Percentiles rank a stretch among this genome's conserved stretches.
These are phyloP conservation scores for Sebastes nivosus DNA, from an alignment of 2,797 vertebrate species.

Conservation along the genomic window DNA sequence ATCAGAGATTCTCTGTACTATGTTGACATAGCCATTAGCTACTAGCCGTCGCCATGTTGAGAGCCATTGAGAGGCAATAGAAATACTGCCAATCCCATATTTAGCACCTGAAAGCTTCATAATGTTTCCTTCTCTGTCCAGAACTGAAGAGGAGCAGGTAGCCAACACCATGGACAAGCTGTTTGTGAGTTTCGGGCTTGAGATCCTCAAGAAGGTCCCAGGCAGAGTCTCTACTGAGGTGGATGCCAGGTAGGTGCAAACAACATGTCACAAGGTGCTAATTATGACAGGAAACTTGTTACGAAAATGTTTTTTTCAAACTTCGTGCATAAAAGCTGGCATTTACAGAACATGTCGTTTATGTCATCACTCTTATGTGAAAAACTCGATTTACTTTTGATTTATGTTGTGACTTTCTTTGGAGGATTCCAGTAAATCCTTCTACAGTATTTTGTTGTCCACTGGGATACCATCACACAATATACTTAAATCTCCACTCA, in stretches of 20 bases:
- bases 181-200: slow-evolving; percentile 92
- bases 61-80: neutral
- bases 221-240: slow-evolving; percentile 98
- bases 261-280: neutral
- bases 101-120: neutral
- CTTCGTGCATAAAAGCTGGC: neutral
- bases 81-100: too few relatives aligned
- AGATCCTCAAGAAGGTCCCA: slow-evolving; percentile 96
- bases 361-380: neutral
- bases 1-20: too few relatives aligned
- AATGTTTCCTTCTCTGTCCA: slow-evolving; percentile 47
- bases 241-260: slow-evolving; percentile 88
- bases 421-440: neutral
- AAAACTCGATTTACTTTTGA: neutral
- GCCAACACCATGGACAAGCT: slow-evolving; percentile 93
- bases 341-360: neutral
- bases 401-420: neutral
- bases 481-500: neutral
- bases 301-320: neutral
- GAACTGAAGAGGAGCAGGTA: slow-evolving; percentile 90
- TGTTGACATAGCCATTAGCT: too few relatives aligned
- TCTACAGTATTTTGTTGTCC: neutral
- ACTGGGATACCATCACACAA: neutral
- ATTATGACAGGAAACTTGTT: neutral
- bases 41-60: too few relatives aligned